Evolutionary conservation across 2,797 vertebrate genomes (phyloP).

Genomic region (Scolopax rusticola): DNA sequence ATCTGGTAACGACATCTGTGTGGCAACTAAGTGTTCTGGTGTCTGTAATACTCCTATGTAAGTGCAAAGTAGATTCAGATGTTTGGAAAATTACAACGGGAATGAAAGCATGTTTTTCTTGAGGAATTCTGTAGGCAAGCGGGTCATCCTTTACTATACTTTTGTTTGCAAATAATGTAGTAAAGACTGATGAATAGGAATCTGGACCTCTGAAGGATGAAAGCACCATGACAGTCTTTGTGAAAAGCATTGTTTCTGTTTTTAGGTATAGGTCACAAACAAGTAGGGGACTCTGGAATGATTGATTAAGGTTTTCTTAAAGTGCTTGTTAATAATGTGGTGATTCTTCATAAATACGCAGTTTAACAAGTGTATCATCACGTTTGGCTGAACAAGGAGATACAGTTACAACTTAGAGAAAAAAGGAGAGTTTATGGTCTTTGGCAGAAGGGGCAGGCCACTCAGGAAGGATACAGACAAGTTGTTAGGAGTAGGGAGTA

Average conservation of each 20-base stretch:
- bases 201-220: not conserved
- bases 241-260: not conserved
- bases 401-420: too few relatives aligned
- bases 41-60: not conserved
- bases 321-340: not conserved
- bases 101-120: not conserved
- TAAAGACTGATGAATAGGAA: not conserved
- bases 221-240: not conserved
- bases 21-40: not conserved
- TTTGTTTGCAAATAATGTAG: not conserved
- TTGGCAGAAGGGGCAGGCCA: too few relatives aligned
- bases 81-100: not conserved
- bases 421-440: too few relatives aligned
- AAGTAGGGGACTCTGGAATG: not conserved
- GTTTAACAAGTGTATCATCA: not conserved
- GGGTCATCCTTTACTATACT: not conserved
- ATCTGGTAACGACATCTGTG: not conserved
- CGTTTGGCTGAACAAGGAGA: too few relatives aligned
- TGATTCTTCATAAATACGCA: not conserved
- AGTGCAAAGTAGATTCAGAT: not conserved
- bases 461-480: too few relatives aligned
- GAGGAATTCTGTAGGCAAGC: not conserved
- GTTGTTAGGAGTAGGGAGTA: too few relatives aligned
- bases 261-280: not conserved
- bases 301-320: not conserved